Conservation (phyloP, 2,888 invertebrate species). For the Parapristionchus giblindavisi region DNA sequence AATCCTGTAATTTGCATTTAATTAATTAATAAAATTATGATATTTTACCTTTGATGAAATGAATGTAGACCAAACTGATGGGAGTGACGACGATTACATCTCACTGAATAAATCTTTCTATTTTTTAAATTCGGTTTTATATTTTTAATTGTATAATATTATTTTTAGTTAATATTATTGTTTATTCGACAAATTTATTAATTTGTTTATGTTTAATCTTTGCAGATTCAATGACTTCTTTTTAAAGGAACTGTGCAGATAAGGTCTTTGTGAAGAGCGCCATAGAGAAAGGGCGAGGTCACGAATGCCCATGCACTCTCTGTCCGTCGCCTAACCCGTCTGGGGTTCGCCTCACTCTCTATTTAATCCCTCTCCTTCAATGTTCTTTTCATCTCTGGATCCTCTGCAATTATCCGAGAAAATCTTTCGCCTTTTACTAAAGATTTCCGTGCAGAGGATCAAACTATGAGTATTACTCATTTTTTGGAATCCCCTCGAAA, state of each 20-base stretch:
- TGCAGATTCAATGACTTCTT: too few species aligned
- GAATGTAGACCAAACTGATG: constrained; percentile 16
- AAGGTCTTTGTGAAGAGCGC: too few species aligned
- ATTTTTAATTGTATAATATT: too few species aligned
- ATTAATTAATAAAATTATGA: background rate
- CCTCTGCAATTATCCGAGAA: background rate
- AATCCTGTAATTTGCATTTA: background rate
- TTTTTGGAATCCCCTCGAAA: too few species aligned
- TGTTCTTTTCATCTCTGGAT: background rate
- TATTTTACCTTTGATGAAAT: constrained; percentile 8
- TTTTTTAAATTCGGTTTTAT: background rate
- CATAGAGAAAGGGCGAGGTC: background rate
- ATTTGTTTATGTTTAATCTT: too few species aligned
- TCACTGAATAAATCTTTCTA: constrained; percentile 1
- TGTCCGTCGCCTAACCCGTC: background rate
- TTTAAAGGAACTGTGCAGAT: too few species aligned
- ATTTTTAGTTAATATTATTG: too few species aligned
- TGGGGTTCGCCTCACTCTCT: background rate
- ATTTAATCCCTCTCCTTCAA: background rate
- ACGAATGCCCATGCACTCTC: background rate
- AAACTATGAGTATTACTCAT: too few species aligned
- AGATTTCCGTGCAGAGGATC: too few species aligned
- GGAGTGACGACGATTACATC: constrained; percentile 14
- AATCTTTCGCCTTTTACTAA: too few species aligned
- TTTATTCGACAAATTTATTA: too few species aligned